phyloP scores from a whole-genome alignment of 2,888 invertebrate genomes.

The Drosophila neonasuta region DNA sequence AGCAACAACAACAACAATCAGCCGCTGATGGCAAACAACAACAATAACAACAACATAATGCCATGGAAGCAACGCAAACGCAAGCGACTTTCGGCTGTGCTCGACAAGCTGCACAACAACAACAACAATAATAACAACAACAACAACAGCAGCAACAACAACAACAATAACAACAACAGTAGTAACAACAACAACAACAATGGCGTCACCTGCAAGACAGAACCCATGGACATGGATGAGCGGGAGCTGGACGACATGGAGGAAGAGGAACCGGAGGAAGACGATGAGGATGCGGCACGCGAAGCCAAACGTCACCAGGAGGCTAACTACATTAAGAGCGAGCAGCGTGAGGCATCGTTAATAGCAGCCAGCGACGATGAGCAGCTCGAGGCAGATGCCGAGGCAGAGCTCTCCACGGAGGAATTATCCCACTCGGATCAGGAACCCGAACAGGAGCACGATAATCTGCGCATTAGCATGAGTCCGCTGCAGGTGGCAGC shows the following conservation, averaged over 20 bases:
- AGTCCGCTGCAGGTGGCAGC: constrained; percentile 78
- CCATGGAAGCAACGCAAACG: constrained; percentile 88
- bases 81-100: constrained; percentile 89
- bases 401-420: constrained; percentile 66
- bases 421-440: constrained; percentile 71
- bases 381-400: constrained; percentile 61
- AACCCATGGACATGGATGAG: constrained; percentile 71
- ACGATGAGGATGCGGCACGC: constrained; percentile 38
- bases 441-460: constrained; percentile 49
- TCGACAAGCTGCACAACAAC: constrained; percentile 88
- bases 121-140: constrained; percentile 81
- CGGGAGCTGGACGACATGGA: constrained; percentile 43
- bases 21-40: constrained; percentile 84
- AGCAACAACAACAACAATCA: constrained; percentile 84
- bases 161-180: constrained; percentile 61
- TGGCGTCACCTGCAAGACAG: constrained; percentile 63
- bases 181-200: constrained; percentile 65
- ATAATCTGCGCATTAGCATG: constrained; percentile 80
- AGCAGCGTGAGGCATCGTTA: constrained; percentile 36
- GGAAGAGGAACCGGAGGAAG: constrained; percentile 36
- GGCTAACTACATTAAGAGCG: constrained; percentile 65
- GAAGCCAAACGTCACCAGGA: constrained; percentile 41
- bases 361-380: constrained; percentile 74
- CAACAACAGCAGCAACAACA: constrained; percentile 82
- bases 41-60: constrained; percentile 84